Evolutionary conservation across 2,797 vertebrate species (phyloP).

Genomic region (Chloroceryle inda): DNA sequence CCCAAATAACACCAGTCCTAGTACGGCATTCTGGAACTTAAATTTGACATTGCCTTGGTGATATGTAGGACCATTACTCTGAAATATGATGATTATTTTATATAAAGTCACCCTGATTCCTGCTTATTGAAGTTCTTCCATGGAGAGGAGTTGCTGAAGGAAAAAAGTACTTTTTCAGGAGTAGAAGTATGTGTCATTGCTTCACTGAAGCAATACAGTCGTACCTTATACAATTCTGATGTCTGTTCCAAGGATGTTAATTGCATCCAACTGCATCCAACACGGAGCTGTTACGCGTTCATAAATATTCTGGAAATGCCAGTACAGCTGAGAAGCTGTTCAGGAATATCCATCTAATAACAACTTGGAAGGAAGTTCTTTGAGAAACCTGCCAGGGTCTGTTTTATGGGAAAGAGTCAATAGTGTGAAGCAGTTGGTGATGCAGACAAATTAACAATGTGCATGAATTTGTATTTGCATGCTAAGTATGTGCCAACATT

Average conservation of each 20-base stretch:
- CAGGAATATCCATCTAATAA: conserved; percentile 5
- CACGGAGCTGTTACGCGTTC: background rate
- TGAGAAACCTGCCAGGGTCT: conserved; percentile 5
- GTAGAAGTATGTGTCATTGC: accelerated
- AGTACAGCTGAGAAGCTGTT: background rate
- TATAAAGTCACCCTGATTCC: background rate
- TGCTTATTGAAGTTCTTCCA: background rate
- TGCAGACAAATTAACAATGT: conserved; percentile 25
- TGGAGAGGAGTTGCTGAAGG: background rate
- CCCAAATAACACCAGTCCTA: background rate
- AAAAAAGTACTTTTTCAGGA: background rate
- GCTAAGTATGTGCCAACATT: background rate
- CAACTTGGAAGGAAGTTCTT: background rate
- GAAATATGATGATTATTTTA: background rate
- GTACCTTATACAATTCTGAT: background rate
- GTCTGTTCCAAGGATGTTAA: background rate
- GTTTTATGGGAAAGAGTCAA: background rate
- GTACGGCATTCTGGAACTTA: background rate
- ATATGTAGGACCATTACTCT: background rate
- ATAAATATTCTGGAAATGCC: conserved; percentile 25
- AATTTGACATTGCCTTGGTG: background rate
- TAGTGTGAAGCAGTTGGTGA: background rate
- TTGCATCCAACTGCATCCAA: background rate
- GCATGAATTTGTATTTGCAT: conserved; percentile 18
- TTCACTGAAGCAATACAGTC: background rate